Evolutionary conservation across 2,888 invertebrate genomes (phyloP), one percentile per base, ranked within the genome.

Genomic region (Eupithecia abbreviata): DNA sequence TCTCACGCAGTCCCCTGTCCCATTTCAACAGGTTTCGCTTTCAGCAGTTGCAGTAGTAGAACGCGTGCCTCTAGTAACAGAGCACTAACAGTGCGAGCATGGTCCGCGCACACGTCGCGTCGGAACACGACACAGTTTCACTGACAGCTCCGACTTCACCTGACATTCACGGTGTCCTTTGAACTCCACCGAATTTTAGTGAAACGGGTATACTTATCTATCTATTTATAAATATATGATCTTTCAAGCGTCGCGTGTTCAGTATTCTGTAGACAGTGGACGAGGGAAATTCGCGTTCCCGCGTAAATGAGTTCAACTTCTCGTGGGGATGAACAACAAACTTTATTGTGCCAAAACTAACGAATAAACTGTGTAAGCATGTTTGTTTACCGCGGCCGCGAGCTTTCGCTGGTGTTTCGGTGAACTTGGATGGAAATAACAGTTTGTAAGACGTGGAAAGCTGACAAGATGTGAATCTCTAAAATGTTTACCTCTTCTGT

Each of bases 11-110:
- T 89, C 88, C 88, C 88, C 91, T 84, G 89, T 93, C 91, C 93
- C 90, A 94, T 93, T 94, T 94, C 95, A 95, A 95, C 95, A 95
- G 95, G 95, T 95, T 94, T 94, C 93, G 91, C 92, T 90, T 93
- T 94, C 93, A 94, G 92, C 89, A 88, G 90, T 91, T 91, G 92
- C 93, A 93, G 91, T 88, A 93, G 91, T 88, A 86, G 90, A 91
- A 90, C 91, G 93, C 93, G 94, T 94, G 92, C 91, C 93, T 90
- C 90, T 93, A 93, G 93, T 94, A 92, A 91, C 92, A 87, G 91
- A 90, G 93, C 91, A 92, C 93, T 92, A 94, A 93, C 93, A 91
- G 93, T 89, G 88, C 90, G 91, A 86, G 90, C 92, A 93, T 93
- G 91, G 93, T 89, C 88, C 90, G 91, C 85, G 90, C 92, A 93